Conservation (phyloP, 2,113 vertebrate species). For the Mormyrus iriodes region DNA sequence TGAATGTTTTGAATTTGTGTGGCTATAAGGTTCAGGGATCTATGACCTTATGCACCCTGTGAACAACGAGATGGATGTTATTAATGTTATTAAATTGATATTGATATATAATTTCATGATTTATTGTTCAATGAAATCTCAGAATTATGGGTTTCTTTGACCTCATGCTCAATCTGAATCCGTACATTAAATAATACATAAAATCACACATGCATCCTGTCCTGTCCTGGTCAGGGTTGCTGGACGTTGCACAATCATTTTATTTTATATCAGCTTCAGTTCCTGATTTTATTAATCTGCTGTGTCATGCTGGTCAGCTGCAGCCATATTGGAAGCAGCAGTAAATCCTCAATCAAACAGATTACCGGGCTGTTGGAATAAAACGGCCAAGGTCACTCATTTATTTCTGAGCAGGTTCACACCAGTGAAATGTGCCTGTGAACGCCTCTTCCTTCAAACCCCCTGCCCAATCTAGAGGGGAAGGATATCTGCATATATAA, state of each 20-base stretch:
- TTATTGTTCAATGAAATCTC: not conserved
- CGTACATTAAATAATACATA: not conserved
- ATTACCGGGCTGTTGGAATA: not conserved
- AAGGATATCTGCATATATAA: not conserved
- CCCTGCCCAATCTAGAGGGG: not conserved
- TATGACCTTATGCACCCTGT: not conserved
- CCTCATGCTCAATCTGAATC: not conserved
- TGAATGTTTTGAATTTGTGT: not conserved
- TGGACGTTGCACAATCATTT: not conserved
- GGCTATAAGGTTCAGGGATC: not conserved
- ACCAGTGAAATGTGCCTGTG: not conserved
- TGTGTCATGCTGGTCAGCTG: not conserved
- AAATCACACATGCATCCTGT: not conserved
- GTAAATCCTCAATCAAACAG: not conserved
- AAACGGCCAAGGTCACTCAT: not conserved
- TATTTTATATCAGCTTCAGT: not conserved
- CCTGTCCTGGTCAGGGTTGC: not conserved
- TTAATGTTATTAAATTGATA: not conserved
- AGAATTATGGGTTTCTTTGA: not conserved
- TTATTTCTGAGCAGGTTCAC: not conserved
- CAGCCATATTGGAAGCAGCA: not conserved
- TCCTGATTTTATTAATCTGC: not conserved
- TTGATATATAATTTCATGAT: not conserved
- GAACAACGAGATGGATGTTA: not conserved
- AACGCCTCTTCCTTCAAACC: not conserved